Evolutionary conservation across 64 coral and sea anemone species (phyloP).

Genomic region (Anthopleura sola): DNA sequence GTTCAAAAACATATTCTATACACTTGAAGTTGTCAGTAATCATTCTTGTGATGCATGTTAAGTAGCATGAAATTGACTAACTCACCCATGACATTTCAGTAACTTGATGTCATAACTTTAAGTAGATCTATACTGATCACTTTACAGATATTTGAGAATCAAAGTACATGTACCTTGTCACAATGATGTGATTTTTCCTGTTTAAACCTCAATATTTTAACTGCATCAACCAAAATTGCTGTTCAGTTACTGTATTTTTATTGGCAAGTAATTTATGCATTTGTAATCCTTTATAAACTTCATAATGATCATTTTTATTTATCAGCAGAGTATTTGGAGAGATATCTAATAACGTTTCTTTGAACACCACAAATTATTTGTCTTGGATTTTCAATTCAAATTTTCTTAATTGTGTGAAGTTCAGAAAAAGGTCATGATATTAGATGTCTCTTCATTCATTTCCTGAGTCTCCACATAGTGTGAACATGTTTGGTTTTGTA

Average conservation of each 20-base stretch:
- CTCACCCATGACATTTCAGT: neutral
- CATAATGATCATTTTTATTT: no score
- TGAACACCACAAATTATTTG: no score
- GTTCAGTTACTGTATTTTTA: no score
- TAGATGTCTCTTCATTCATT: no score
- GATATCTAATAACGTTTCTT: no score
- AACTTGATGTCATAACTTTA: neutral
- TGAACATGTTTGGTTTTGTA: neutral
- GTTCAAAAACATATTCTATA: neutral
- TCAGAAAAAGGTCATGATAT: no score
- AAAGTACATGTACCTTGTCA: neutral
- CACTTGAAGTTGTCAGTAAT: neutral
- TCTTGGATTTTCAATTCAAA: neutral
- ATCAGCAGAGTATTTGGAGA: no score
- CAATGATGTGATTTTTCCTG: neutral
- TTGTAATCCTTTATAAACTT: no score
- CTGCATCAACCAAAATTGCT: no score
- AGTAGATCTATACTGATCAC: slow-evolving; percentile 1
- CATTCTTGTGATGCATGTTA: neutral
- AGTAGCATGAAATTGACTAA: neutral
- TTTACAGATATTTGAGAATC: neutral
- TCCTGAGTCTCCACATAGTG: neutral
- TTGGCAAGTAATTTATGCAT: no score
- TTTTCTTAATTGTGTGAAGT: neutral
- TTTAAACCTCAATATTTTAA: no score